A percentile compares a stretch with the other conserved stretches of the same genome.
These are phyloP conservation scores for Erpornis zantholeuca DNA, from an alignment of 2,113 vertebrate species.

Conservation along the genomic window DNA sequence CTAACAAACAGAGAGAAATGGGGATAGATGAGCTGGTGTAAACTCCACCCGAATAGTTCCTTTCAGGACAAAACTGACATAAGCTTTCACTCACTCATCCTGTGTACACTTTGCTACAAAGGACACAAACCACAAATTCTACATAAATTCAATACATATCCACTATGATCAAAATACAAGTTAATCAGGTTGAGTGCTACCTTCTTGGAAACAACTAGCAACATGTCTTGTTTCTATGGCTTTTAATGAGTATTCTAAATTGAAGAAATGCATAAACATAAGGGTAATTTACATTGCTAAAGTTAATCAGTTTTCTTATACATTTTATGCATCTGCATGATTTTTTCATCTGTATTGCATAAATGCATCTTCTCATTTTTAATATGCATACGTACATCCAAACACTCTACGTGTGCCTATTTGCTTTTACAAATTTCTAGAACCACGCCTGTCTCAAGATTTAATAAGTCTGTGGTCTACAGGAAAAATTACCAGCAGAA, in stretches of 20 bases:
- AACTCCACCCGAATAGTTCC: not conserved
- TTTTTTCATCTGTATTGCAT: conserved; percentile 60
- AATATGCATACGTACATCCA: conserved; percentile 15
- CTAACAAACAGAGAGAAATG: not conserved
- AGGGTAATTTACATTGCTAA: conserved; percentile 68
- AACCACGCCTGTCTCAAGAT: not conserved
- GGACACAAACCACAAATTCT: not conserved
- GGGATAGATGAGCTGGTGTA: not conserved
- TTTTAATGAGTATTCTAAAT: conserved; percentile 65
- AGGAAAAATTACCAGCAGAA: not conserved
- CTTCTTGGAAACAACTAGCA: conserved; percentile 45
- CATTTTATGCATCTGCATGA: conserved; percentile 52
- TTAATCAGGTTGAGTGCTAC: conserved; percentile 46
- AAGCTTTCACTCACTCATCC: not conserved
- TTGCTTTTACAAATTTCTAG: not conserved
- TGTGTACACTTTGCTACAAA: not conserved
- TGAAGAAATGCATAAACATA: conserved; percentile 66
- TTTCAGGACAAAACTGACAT: not conserved
- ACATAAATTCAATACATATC: not conserved
- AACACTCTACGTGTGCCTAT: not conserved
- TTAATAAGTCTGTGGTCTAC: not conserved
- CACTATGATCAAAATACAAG: not conserved
- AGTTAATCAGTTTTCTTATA: conserved; percentile 66
- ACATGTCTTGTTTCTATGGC: conserved; percentile 25
- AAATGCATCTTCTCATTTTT: conserved; percentile 14